Conservation (phyloP, 2,797 vertebrate species). For the Manis crassicaudata region DNA sequence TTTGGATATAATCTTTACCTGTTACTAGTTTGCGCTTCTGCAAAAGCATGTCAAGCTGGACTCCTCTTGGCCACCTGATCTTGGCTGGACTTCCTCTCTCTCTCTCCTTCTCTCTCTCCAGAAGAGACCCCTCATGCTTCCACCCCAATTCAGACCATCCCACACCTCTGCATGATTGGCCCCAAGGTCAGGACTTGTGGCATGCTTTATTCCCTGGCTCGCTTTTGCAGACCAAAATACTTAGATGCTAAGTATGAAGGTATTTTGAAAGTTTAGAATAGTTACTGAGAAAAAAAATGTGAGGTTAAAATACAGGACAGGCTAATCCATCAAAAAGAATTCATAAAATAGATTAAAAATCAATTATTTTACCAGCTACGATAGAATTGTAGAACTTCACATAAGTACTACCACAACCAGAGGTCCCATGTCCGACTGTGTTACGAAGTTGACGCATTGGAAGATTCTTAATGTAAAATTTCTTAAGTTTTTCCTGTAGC, state of each 20-base stretch:
- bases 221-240: background rate
- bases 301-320: background rate
- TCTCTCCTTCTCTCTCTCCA: background rate
- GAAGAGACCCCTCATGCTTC: background rate
- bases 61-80: background rate
- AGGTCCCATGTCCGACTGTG: background rate
- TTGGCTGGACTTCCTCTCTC: background rate
- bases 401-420: background rate
- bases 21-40: background rate
- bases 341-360: slow-evolving; percentile 8
- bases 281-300: background rate
- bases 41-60: background rate
- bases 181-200: background rate
- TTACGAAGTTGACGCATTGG: background rate
- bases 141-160: background rate
- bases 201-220: background rate
- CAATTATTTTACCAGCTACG: background rate
- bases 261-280: background rate
- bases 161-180: background rate
- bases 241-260: background rate
- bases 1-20: background rate
- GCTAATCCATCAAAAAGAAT: background rate
- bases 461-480: slow-evolving; percentile 1
- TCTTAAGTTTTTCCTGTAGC: background rate
- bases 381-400: slow-evolving; percentile 3